phyloP scores from a whole-genome alignment of 2,113 vertebrate species.

The Tragelaphus buxtoni region DNA sequence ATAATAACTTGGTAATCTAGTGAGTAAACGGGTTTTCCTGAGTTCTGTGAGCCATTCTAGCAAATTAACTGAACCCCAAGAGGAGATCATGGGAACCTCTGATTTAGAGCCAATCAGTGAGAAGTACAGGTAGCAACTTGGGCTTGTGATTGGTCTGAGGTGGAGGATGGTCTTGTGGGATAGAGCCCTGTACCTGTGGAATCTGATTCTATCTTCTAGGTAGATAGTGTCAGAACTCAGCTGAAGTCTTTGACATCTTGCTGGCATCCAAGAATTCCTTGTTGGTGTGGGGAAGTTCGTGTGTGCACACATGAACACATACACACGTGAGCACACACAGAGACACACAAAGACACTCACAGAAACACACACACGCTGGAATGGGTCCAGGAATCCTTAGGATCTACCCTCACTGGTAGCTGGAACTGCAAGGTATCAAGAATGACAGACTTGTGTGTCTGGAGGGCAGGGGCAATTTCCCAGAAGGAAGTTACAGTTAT shows the following conservation, averaged over 20 bases:
- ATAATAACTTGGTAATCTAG: neutral
- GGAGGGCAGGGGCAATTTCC: neutral
- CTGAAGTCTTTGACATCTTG: neutral
- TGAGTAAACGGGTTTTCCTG: neutral
- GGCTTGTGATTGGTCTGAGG: neutral
- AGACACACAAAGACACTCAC: neutral
- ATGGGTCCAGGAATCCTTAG: neutral
- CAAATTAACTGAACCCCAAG: neutral
- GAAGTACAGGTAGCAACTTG: neutral
- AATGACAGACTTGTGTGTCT: neutral
- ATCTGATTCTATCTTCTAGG: neutral
- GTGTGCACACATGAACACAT: neutral
- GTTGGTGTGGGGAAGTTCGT: neutral
- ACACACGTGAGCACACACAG: accelerated
- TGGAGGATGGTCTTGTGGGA: neutral
- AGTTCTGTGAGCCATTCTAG: neutral
- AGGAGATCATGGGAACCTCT: neutral
- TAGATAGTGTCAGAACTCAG: neutral
- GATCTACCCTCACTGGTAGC: neutral
- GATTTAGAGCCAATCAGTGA: neutral
- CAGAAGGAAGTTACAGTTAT: neutral
- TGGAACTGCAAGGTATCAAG: neutral
- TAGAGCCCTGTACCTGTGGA: neutral
- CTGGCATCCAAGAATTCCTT: neutral
- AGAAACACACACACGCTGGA: neutral